Percentiles rank a stretch among this genome's conserved stretches.
phyloP scores from a whole-genome alignment of 2,888 invertebrate species.

The Acrobasis suavella region DNA sequence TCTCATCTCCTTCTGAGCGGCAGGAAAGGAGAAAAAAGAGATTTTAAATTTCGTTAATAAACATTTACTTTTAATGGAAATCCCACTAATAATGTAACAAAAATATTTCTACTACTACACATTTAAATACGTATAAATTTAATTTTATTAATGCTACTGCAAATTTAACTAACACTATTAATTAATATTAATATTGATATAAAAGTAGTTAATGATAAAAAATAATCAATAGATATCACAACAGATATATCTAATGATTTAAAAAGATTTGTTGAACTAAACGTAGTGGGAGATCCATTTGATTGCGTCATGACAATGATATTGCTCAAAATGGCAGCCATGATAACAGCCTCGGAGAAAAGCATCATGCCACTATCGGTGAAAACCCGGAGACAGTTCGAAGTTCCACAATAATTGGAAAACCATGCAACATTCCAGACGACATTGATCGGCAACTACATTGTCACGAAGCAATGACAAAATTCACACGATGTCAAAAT shows the following conservation, averaged over 20 bases:
- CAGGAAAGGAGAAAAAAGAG: constrained; percentile 72
- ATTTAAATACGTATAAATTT: neutral
- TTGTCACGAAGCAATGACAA: constrained; percentile 82
- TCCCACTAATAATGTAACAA: constrained; percentile 32
- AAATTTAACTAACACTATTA: constrained; percentile 20
- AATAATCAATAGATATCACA: constrained; percentile 20
- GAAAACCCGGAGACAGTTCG: constrained; percentile 33
- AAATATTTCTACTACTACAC: neutral
- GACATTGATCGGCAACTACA: constrained; percentile 79
- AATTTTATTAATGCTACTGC: constrained; percentile 16
- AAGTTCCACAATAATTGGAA: constrained; percentile 50
- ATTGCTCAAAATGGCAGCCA: constrained; percentile 77
- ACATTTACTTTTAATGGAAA: constrained; percentile 34
- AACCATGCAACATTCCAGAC: constrained; percentile 70
- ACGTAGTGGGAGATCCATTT: constrained; percentile 63
- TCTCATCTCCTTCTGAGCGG: constrained; percentile 76
- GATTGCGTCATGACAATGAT: constrained; percentile 82
- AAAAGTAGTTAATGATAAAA: constrained; percentile 28
- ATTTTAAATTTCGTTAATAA: constrained; percentile 42
- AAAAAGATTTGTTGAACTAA: constrained; percentile 7
- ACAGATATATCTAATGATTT: constrained; percentile 8
- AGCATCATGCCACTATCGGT: constrained; percentile 67
- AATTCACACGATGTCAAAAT: constrained; percentile 44
- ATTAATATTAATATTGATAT: constrained; percentile 9
- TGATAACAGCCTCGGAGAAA: constrained; percentile 64